These are phyloP conservation scores for Acanthococcus lagerstroemiae DNA, from an alignment of 2,888 invertebrate species.

Conservation along the genomic window DNA sequence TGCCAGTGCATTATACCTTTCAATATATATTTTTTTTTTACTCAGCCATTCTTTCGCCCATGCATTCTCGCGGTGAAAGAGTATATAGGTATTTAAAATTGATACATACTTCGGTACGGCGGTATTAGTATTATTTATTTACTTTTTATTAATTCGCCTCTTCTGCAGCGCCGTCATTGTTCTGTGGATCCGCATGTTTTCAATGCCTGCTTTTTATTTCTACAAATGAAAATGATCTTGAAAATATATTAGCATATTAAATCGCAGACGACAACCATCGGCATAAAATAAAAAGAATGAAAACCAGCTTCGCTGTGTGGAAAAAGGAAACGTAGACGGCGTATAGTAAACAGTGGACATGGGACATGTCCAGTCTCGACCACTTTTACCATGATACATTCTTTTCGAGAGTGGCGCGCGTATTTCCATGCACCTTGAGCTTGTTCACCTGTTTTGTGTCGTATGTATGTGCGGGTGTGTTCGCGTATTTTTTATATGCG, in stretches of 20 bases:
- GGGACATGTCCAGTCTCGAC: conserved; percentile 16
- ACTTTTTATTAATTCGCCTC: conserved; percentile 10
- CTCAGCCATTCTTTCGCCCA: too few species aligned
- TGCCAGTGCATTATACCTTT: too few species aligned
- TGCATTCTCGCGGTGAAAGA: too few species aligned
- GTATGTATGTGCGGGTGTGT: conserved; percentile 1
- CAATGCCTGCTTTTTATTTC: conserved; percentile 21
- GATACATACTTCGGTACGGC: too few species aligned
- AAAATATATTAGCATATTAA: conserved; percentile 26
- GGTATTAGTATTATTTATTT: too few species aligned
- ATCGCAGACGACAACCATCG: conserved; percentile 24
- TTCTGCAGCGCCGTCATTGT: conserved; percentile 1
- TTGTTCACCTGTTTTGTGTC: conserved; percentile 16
- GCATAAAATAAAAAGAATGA: conserved; percentile 24
- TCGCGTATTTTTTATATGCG: too few species aligned
- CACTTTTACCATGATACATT: conserved; percentile 9
- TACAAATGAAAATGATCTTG: conserved; percentile 27
- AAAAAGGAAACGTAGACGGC: neutral
- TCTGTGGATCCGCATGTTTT: conserved; percentile 16
- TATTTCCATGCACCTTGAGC: conserved; percentile 23
- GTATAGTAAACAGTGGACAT: conserved; percentile 4
- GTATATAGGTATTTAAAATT: too few species aligned
- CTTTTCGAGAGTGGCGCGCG: conserved; percentile 16
- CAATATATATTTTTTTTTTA: too few species aligned
- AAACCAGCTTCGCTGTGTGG: conserved; percentile 14